phyloP scores from a whole-genome alignment of 1,140 invertebrate species.

The Chrysomallon squamiferum region DNA sequence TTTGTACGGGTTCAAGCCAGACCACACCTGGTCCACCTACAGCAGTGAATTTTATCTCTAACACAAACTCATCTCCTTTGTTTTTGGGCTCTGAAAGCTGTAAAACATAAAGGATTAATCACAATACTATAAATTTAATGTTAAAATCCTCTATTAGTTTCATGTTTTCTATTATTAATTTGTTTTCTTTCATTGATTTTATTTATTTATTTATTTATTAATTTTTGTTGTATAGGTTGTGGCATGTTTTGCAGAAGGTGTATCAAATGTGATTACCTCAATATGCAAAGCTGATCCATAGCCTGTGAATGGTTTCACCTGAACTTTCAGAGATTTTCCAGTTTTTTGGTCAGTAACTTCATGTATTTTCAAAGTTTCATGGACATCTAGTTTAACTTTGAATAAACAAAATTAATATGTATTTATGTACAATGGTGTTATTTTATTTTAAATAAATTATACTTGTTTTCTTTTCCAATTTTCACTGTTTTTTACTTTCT shows the following conservation, averaged over 20 bases:
- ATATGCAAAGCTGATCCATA: constrained; percentile 34
- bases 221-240: too few species aligned
- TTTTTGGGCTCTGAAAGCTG: constrained; percentile 17
- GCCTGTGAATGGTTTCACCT: constrained; percentile 24
- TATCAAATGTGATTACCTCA: constrained; percentile 20
- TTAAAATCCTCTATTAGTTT: background rate
- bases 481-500: too few species aligned
- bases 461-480: too few species aligned
- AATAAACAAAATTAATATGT: too few species aligned
- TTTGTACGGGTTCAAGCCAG: constrained; percentile 39
- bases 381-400: constrained; percentile 36
- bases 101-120: constrained; percentile 3
- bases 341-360: constrained; percentile 7
- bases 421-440: too few species aligned
- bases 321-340: constrained; percentile 13
- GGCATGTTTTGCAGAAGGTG: too few species aligned
- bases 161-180: background rate
- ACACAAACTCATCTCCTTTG: constrained; percentile 13
- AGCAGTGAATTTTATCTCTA: constrained; percentile 25
- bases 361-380: constrained; percentile 28
- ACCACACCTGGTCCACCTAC: constrained; percentile 25
- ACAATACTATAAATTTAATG: background rate
- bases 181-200: background rate
- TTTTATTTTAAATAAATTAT: too few species aligned
- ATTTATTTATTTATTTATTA: too few species aligned